Evolutionary conservation across 2,888 invertebrate genomes (phyloP), one percentile per base, ranked within the genome.

Genomic region (Diarsia mendica): DNA sequence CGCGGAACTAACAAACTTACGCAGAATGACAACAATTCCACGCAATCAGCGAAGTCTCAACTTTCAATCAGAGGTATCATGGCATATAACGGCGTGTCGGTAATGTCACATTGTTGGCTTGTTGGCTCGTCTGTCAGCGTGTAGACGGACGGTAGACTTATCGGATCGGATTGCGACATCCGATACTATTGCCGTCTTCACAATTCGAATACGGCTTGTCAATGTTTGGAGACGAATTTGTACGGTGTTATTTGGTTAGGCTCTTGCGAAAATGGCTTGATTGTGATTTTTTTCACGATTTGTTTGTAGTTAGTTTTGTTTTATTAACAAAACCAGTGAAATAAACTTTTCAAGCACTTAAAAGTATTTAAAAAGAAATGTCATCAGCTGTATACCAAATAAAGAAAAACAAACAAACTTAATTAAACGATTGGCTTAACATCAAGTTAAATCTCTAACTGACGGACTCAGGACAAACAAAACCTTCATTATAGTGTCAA

Each of bases 91-190:
- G 81, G 84, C 74, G 60, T 60, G 48, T n/a, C 55, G 48, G 72
- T 82, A 84, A 85, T 85, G 79, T 82, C 78, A 68, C 83, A 85
- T 86, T 85, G 85, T 86, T 76, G 69, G 73, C 49, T 86, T 85
- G 85, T 86, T 76, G 69, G 73, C 49, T 79, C 78, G 51, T 67
- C 69, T 79, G 83, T 67, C 71, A 23, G 18, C 4, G 71, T 61
- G 58, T 78, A 88, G 88, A 88, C 87, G 44, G 66, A 20, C 85
- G 78, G 49, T 80, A 88, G 88, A 87, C 88, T 72, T 68, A 53
- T 20, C 75, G 70, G 63, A 64, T 82, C 77, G 68, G 68, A 61
- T 85, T 75, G 63, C 74, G 82, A 73, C 55, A 75, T 76, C 23
- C 28, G 75, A 81, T 84, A 76, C 69, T 53, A 67, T 63, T 74